Base-by-base conservation (phyloP, 2,113 vertebrate species). In the Corythornis cristatus region DNA sequence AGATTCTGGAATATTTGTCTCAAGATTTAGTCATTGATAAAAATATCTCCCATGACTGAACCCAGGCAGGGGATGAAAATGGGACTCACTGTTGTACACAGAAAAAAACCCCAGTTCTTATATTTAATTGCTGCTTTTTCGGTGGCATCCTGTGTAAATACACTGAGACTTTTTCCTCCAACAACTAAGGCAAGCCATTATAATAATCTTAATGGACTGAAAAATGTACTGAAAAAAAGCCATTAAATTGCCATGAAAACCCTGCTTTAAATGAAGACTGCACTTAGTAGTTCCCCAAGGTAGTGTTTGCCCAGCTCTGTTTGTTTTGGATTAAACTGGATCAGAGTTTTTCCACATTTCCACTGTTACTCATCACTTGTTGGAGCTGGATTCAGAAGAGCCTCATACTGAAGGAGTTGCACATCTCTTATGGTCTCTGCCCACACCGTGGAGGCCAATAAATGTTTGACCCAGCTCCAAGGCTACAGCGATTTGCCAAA, bases 311-410 rank as follows among this genome's bases (percentile, higher is more conserved):
- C 60, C 56, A 86, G 64, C 60, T 91, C 31, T 77, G 37, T 86
- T 90, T 95, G 75, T 71, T 93, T 91, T 86, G 56, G 82, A 86
- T 90, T 90, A 86, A 88, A 80, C 19, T 40, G 37, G 22, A 18
- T 66, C 54, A 76, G 71, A 61, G 53, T 35, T 85, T 91, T 90
- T 91, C 60, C 48, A 48, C 3, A 3, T 64, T 60, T 91, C 13
- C 31, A 15, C 28, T 58, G n/a, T 57, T 76, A 48, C 21, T 77
- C 48, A 16, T 73, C 72, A 46, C 22, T 83, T 81, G 18, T 58
- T 83, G 72, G 46, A 91, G 56, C 31, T 89, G 50, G 79, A 48
- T 76, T 71, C 26, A 57, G 58, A 79, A 85, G 60, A 75, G 58
- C 35, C 42, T 78, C 29, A 23, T 28, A 31, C 0, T 20, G 79